Base-by-base conservation (phyloP, 1,140 invertebrate species). In the Dreissena polymorpha region DNA sequence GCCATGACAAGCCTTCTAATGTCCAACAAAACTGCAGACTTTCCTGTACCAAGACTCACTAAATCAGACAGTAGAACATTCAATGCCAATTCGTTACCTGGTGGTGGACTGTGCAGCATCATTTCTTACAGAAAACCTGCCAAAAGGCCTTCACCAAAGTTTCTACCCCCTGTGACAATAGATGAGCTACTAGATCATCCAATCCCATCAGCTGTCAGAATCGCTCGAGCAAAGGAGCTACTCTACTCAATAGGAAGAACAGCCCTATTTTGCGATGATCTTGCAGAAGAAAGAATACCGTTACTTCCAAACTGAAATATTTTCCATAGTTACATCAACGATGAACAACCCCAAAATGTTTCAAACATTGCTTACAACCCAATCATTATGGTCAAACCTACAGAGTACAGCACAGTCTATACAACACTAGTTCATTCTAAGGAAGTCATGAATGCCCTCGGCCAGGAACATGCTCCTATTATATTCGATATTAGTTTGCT, bases 1-100 rank as follows among this genome's bases (percentile, higher is more conserved):
- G 80, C 71, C 18, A 83, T 83, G 79, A 82, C 79, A 10, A 74
- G 51, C 55, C 63, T 82, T 27, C n/a, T n/a, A n/a, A n/a, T n/a
- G n/a, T n/a, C 79, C 21, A 23, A 23, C 13, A 67, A 18, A 27
- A 23, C 21, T 23, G 21, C 14, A 27, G 64, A n/a, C 8, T 39
- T 39, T 39, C 39, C 39, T 39, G 39, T 39, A 39, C 39, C 39
- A 39, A 39, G 39, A 39, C 2, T 39, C 39, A 39, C 8, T 39
- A 39, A 39, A 39, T 39, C 39, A 39, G 39, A 8, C 39, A 39
- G 39, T 39, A 39, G 39, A 39, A 39, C 39, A 39, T 39, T 39
- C 39, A 39, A 39, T 39, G 39, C 39, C 39, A 39, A 39, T 39
- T 39, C 39, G 2, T 39, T 39, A 39, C 39, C 39, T 39, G 39